Conservation (phyloP, 2,797 vertebrate genomes). For the Echeneis naucrates region DNA sequence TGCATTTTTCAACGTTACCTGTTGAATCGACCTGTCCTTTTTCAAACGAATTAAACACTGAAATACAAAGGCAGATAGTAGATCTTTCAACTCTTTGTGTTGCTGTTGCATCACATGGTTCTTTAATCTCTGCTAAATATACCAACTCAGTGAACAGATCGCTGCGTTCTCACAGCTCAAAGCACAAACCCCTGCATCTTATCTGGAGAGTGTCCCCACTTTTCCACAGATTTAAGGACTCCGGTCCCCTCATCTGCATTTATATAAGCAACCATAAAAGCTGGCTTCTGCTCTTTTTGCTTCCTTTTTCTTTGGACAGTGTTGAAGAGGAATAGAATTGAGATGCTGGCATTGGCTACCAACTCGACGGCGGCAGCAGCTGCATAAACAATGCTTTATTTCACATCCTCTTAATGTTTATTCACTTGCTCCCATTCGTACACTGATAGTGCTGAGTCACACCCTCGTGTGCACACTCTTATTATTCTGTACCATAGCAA, state of each 20-base stretch:
- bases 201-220: slow-evolving; percentile 68
- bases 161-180: slow-evolving; percentile 63
- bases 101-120: slow-evolving; percentile 72
- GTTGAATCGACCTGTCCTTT: slow-evolving; percentile 35
- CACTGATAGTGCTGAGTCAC: slow-evolving; percentile 82
- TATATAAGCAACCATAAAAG: slow-evolving; percentile 76
- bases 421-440: slow-evolving; percentile 76
- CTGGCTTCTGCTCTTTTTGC: slow-evolving; percentile 64
- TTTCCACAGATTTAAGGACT: slow-evolving; percentile 70
- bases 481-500: slow-evolving; percentile 84
- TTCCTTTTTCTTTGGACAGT: slow-evolving; percentile 71
- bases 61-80: slow-evolving; percentile 56
- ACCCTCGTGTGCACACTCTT: slow-evolving; percentile 76
- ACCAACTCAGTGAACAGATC: slow-evolving; percentile 64
- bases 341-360: slow-evolving; percentile 72
- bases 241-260: slow-evolving; percentile 76
- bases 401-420: slow-evolving; percentile 80
- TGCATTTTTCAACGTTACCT: slow-evolving; percentile 58
- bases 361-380: slow-evolving; percentile 73
- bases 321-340: slow-evolving; percentile 77
- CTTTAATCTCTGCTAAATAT: slow-evolving; percentile 80
- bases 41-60: slow-evolving; percentile 46
- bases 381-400: slow-evolving; percentile 84
- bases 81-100: slow-evolving; percentile 71
- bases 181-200: slow-evolving; percentile 68